Evolutionary conservation across 2,797 vertebrate genomes (phyloP).

Genomic region (Pagetopsis macropterus): DNA sequence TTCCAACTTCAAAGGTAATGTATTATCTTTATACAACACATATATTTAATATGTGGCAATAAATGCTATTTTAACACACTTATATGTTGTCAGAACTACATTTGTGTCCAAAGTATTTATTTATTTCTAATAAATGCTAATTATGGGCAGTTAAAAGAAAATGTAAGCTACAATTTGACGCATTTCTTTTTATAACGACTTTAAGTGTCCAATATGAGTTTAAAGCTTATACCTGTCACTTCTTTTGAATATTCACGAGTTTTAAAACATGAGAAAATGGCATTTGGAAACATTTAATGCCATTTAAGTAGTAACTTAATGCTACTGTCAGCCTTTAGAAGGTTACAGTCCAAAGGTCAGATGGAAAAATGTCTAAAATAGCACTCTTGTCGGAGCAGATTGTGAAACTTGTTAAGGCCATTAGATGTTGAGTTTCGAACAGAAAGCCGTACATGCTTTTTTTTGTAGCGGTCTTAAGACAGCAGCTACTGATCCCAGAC

Average conservation of each 20-base stretch:
- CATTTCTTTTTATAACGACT: neutral
- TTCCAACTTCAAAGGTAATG: too few species aligned
- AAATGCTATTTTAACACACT: neutral
- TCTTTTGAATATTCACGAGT: neutral
- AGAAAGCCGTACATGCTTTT: neutral
- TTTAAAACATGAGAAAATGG: neutral
- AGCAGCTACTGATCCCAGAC: too few species aligned
- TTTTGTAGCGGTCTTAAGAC: too few species aligned
- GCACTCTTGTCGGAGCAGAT: neutral
- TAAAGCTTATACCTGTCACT: neutral
- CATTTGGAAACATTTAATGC: neutral
- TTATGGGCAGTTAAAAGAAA: neutral
- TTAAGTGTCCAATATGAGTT: neutral
- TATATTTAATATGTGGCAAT: neutral
- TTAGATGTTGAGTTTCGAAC: neutral
- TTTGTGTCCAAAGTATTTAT: neutral
- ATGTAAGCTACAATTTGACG: neutral
- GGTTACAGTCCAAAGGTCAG: neutral
- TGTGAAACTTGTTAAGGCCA: neutral
- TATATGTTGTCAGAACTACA: neutral
- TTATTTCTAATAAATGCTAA: neutral
- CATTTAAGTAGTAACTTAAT: neutral
- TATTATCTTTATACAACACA: too few species aligned
- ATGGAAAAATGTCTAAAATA: neutral
- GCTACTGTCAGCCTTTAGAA: neutral